Evolutionary conservation across 2,797 vertebrate species (phyloP).

Genomic region (Moxostoma hubbsi): DNA sequence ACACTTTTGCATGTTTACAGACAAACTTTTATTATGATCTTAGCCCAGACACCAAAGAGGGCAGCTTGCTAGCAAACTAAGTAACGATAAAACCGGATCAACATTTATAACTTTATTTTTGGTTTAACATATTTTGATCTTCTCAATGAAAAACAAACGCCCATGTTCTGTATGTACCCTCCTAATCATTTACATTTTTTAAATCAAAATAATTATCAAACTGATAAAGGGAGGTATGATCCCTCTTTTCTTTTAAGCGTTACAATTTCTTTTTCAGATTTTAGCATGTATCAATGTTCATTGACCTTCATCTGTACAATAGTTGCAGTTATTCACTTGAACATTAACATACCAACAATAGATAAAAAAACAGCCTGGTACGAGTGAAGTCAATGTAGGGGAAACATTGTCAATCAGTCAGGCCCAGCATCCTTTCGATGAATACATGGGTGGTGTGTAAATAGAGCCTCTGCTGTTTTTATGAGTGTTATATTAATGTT

Average conservation of each 20-base stretch:
- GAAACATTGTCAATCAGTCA: conserved; percentile 1
- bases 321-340: conserved; percentile 27
- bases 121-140: conserved; percentile 56
- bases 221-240: background rate
- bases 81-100: background rate
- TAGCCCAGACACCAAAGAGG: background rate
- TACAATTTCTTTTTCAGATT: conserved; percentile 13
- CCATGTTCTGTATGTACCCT: background rate
- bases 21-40: background rate
- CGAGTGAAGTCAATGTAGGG: conserved; percentile 21
- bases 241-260: conserved; percentile 1
- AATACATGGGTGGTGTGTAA: background rate
- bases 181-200: conserved; percentile 39
- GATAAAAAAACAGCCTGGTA: conserved; percentile 39
- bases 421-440: conserved; percentile 2
- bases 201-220: background rate
- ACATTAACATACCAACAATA: conserved; percentile 47
- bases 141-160: conserved; percentile 50
- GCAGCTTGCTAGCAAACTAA: background rate
- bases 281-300: conserved; percentile 16
- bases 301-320: conserved; percentile 26
- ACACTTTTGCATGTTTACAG: no score
- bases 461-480: conserved; percentile 1
- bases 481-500: background rate
- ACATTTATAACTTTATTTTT: conserved; percentile 60